Evolutionary conservation across 2,888 invertebrate species (phyloP), one percentile per base, ranked within the genome.

Genomic region (Thera britannica): DNA sequence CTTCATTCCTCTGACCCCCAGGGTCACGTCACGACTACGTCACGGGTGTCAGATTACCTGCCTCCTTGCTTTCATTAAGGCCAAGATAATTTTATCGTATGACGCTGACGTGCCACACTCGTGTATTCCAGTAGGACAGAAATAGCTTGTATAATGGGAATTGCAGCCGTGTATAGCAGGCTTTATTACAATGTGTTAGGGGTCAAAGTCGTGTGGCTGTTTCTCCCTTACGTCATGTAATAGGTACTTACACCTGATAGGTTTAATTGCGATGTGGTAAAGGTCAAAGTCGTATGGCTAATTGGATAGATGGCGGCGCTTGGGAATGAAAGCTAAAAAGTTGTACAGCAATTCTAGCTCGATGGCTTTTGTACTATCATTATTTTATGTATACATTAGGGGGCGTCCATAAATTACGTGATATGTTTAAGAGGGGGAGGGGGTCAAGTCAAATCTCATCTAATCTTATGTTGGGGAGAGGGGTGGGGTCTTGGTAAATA

Each of bases 41-140:
- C 89, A 90, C 83, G 9, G 79, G 88, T 88, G 80, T 93, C 90
- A 76, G 83, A 80, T 93, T 92, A 91, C 92, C 90, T 88, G 86
- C 72, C 83, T 90, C 85, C 88, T 81, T 75, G 80, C 79, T 87
- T 89, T 90, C 89, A 92, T 92, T 92, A 92, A 90, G 87, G 89
- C 84, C 89, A 77, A 81, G 90, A 92, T 93, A 93, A 93, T 89
- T 90, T 93, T 92, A 92, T 92, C 90, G 83, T 78, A 85, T 92
- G 92, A 93, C 91, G 92, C 83, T 92, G 92, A 93, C 91, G 91
- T 83, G 83, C 65, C 75, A 75, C 76, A 65, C 77, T 65, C 72
- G 73, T 78, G 84, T 82, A 83, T 88, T 87, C 83, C 85, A 82
- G 77, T 78, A 79, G 81, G 78, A 70, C 88, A 69, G 82, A 90